These are phyloP conservation scores for Cyclophora punctaria DNA, from an alignment of 2,888 invertebrate species.

Conservation along the genomic window DNA sequence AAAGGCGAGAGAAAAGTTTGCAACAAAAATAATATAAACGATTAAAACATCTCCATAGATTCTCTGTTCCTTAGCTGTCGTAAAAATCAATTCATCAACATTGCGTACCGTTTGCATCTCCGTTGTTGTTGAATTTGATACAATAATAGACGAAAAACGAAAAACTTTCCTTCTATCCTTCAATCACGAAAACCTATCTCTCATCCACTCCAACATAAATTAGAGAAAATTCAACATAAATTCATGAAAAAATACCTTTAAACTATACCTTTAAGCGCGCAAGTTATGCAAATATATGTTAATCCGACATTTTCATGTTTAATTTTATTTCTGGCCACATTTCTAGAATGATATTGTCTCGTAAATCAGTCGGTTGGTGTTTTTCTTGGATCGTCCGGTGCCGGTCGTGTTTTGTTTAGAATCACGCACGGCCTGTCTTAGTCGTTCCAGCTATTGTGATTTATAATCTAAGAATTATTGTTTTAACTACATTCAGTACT, in stretches of 20 bases:
- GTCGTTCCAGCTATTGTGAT: conserved; percentile 56
- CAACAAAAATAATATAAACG: not conserved
- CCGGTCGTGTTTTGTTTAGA: conserved; percentile 66
- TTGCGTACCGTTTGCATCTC: not conserved
- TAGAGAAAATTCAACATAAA: not conserved
- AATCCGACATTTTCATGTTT: conserved; percentile 55
- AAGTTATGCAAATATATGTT: conserved; percentile 51
- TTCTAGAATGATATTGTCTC: conserved; percentile 68
- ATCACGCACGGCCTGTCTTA: conserved; percentile 68
- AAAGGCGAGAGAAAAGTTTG: too few relatives aligned
- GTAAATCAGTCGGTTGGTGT: conserved; percentile 70
- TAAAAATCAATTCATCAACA: conserved; percentile 32
- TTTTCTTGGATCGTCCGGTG: conserved; percentile 64
- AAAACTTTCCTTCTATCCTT: too few relatives aligned
- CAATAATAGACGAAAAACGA: too few relatives aligned
- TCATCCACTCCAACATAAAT: too few relatives aligned
- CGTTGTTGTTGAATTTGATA: conserved; percentile 3
- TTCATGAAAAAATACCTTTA: conserved; percentile 13
- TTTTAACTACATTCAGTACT: conserved; percentile 39
- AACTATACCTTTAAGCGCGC: conserved; percentile 11
- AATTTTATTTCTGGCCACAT: conserved; percentile 66
- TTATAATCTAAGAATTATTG: conserved; percentile 55
- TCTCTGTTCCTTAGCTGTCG: conserved; percentile 15
- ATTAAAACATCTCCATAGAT: conserved; percentile 22
- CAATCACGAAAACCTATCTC: too few relatives aligned